Percentiles rank a stretch among this genome's conserved stretches.
Evolutionary conservation across 2,888 invertebrate genomes (phyloP).

Genomic region (Tipula vernalis): DNA sequence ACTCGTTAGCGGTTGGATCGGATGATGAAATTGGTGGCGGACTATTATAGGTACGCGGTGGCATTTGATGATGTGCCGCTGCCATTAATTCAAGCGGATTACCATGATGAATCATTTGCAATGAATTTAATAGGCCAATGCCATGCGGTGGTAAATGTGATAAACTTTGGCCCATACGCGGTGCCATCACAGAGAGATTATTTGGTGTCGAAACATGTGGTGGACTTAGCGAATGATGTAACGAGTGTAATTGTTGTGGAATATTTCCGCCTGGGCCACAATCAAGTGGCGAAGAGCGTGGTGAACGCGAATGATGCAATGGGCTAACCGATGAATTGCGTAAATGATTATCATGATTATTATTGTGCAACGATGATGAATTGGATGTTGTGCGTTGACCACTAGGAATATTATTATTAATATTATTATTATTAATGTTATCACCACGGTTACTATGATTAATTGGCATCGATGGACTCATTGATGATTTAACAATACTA

Average conservation of each 20-base stretch:
- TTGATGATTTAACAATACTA: conserved; percentile 18
- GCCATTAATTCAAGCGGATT: conserved; percentile 75
- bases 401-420: conserved; percentile 22
- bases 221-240: conserved; percentile 51
- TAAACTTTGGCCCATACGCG: conserved; percentile 52
- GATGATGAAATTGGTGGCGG: conserved; percentile 86
- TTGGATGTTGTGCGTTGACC: conserved; percentile 17
- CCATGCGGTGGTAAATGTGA: conserved; percentile 75
- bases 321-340: conserved; percentile 22
- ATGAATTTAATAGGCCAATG: conserved; percentile 67
- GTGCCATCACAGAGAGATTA: conserved; percentile 36
- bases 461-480: conserved; percentile 16
- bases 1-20: conserved; percentile 90
- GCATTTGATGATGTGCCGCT: conserved; percentile 68
- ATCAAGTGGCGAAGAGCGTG: background rate
- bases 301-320: conserved; percentile 22
- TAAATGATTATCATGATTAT: conserved; percentile 14
- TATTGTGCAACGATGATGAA: conserved; percentile 8
- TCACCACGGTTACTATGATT: conserved; percentile 12
- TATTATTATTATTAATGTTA: conserved; percentile 23
- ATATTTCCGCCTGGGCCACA: conserved; percentile 25
- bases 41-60: conserved; percentile 76
- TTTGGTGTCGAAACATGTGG: conserved; percentile 45
- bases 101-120: conserved; percentile 67
- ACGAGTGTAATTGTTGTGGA: conserved; percentile 32